Conservation (phyloP, 2,113 vertebrate species). For the Emydura subglobosa region DNA sequence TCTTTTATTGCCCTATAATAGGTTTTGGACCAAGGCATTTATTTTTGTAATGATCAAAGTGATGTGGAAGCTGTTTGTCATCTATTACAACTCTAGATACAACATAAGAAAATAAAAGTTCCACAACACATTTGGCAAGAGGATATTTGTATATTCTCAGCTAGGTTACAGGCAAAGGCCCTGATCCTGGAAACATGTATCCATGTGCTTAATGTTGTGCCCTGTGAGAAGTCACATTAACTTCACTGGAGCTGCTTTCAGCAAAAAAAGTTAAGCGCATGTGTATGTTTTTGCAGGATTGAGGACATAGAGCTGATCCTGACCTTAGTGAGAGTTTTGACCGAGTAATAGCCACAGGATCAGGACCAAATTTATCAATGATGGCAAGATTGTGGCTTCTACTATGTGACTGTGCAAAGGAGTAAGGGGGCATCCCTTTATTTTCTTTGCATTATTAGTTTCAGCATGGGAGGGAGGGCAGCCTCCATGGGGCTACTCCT, state of each 20-base stretch:
- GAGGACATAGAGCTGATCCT: not conserved
- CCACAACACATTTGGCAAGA: not conserved
- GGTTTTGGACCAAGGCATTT: slow-evolving; percentile 43
- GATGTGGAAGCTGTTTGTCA: slow-evolving; percentile 31
- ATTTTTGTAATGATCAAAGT: slow-evolving; percentile 60
- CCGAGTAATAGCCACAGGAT: not conserved
- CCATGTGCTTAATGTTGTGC: not conserved
- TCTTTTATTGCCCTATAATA: slow-evolving; percentile 56
- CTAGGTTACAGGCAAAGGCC: slow-evolving; percentile 17
- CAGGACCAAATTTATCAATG: not conserved
- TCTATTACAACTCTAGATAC: slow-evolving; percentile 44
- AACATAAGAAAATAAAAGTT: slow-evolving; percentile 9
- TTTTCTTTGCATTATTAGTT: not conserved
- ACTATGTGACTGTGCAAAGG: not conserved
- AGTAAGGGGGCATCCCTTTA: not conserved
- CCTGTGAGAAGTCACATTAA: not conserved
- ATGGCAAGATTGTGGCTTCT: not conserved
- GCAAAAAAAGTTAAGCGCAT: not conserved
- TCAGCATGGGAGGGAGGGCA: not conserved
- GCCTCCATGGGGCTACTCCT: not conserved
- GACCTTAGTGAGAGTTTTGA: not conserved
- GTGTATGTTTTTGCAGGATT: not conserved
- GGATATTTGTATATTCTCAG: not conserved
- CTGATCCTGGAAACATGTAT: slow-evolving; percentile 14
- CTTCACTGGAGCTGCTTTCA: not conserved